phyloP scores from a whole-genome alignment of 2,113 vertebrate species.

The Synodontis membranacea region DNA sequence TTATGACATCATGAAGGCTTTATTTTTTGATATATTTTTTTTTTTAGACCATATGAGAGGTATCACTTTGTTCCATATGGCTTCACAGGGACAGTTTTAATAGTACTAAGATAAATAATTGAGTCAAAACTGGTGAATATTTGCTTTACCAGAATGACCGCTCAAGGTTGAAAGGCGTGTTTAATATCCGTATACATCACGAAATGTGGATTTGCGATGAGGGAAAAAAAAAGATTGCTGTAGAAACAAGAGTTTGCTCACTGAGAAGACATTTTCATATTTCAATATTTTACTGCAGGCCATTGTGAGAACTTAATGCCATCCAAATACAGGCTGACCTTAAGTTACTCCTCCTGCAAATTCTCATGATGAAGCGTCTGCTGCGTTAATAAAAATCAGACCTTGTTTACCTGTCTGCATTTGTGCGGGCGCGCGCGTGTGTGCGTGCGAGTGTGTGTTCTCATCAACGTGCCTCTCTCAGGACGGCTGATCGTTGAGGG shows the following conservation, averaged over 20 bases:
- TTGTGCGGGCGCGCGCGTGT: neutral
- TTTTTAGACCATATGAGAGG: neutral
- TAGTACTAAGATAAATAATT: neutral
- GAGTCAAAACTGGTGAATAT: neutral
- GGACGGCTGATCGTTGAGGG: conserved; percentile 9
- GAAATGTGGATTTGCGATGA: neutral
- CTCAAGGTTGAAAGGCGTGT: neutral
- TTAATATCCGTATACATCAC: neutral
- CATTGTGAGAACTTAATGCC: neutral
- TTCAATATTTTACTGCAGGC: neutral
- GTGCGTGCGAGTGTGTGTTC: conserved; percentile 13
- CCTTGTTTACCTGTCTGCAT: conserved; percentile 10
- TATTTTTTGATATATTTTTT: neutral
- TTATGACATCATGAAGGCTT: neutral
- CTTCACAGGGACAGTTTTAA: neutral
- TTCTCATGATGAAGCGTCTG: neutral
- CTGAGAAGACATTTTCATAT: neutral
- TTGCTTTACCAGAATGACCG: neutral
- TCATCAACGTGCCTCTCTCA: neutral
- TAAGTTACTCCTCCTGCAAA: neutral
- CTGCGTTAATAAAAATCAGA: neutral
- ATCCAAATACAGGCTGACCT: neutral
- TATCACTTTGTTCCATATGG: neutral
- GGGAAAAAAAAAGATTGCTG: neutral
- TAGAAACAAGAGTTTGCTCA: neutral